Percentiles rank a stretch among this genome's conserved stretches.
phyloP scores from a whole-genome alignment of 2,797 vertebrate genomes.

The Kryptolebias ocellatus region DNA sequence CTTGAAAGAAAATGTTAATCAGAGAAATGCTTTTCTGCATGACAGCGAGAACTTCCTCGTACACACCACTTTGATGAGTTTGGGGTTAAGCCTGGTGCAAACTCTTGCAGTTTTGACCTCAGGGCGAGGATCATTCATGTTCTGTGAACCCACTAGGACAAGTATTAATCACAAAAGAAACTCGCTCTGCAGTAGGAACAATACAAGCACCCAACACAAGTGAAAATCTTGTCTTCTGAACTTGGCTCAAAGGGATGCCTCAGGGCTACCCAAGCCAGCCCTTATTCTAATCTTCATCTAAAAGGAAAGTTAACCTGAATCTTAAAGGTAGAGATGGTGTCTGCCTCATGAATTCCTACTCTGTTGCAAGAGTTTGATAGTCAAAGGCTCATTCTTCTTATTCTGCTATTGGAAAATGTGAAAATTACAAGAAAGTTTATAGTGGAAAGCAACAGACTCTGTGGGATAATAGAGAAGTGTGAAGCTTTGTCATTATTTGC shows the following conservation, averaged over 20 bases:
- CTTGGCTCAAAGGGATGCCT: constrained; percentile 3
- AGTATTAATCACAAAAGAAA: not conserved
- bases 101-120: not conserved
- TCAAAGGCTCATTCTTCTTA: not conserved
- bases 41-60: not conserved
- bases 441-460: not conserved
- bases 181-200: not conserved
- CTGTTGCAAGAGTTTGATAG: not conserved
- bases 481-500: not conserved
- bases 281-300: not conserved
- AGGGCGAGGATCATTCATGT: not conserved
- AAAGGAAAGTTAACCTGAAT: not conserved
- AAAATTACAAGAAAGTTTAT: not conserved
- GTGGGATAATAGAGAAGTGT: not conserved
- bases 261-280: constrained; percentile 3
- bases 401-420: not conserved
- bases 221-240: not conserved
- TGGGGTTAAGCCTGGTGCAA: not conserved
- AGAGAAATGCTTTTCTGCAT: not conserved
- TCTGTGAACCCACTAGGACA: constrained; percentile 1
- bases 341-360: not conserved
- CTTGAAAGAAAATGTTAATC: not conserved
- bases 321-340: not conserved
- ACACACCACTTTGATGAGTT: not conserved
- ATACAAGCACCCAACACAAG: not conserved